phyloP scores from a whole-genome alignment of 2,797 vertebrate genomes.

The Gallinago nigripennis region DNA sequence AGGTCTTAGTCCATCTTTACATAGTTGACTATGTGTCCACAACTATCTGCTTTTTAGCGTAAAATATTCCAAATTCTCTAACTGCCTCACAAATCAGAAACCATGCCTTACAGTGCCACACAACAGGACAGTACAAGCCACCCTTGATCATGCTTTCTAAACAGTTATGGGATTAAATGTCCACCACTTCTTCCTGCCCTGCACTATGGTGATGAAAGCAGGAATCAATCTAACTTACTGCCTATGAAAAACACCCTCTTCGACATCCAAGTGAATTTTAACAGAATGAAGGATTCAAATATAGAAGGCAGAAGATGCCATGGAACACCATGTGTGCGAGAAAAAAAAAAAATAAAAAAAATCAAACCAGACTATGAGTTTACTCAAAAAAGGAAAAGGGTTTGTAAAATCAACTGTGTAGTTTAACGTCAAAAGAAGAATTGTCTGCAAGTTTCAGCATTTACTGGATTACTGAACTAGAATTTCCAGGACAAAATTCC shows the following conservation, averaged over 20 bases:
- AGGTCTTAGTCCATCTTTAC: neutral
- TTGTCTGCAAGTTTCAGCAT: neutral
- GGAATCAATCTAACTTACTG: neutral
- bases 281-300: neutral
- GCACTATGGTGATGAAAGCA: neutral
- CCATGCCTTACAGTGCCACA: neutral
- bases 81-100: neutral
- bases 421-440: neutral
- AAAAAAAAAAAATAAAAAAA: neutral
- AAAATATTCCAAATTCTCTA: neutral
- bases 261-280: neutral
- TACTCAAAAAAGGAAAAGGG: neutral
- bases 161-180: neutral
- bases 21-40: accelerated
- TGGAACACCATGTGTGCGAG: accelerated
- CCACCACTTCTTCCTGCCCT: neutral
- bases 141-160: neutral
- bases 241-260: neutral
- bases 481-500: neutral
- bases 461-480: neutral
- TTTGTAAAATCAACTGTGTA: neutral
- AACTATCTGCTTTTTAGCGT: neutral
- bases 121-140: neutral
- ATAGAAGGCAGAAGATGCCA: neutral
- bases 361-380: neutral